Evolutionary conservation across 2,888 invertebrate species (phyloP), one percentile per base, ranked within the genome.

Genomic region (Pachydiplax longipennis): DNA sequence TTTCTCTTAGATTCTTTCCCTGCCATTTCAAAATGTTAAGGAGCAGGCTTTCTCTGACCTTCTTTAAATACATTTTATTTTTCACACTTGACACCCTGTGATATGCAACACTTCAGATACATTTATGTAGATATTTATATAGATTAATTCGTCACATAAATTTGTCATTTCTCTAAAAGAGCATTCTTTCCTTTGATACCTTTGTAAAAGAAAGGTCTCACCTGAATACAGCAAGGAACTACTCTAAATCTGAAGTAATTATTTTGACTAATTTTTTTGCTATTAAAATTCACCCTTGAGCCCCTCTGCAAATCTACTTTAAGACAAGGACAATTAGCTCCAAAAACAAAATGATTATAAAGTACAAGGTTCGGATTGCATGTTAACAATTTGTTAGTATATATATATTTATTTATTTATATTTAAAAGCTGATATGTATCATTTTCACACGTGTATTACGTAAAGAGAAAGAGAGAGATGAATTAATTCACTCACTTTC

Each of bases 361-460:
- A 87, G 87, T 87, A 87, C 87, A 87, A 87, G 87, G 87, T 87
- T 87, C 87, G 87, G 87, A 87, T 87, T 87, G 87, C 87, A 87
- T 87, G 87, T 87, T 65, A 87, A 61, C 61, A 87, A 65, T 87
- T 87, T 87, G 73, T 73, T 73, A 73, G 73, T 73, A 73, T 73
- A 87, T 87, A 87, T 87, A 87, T 87, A 87, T 87, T 65, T 87
- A 87, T 87, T 58, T 87, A 87, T 87, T 65, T 87, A 87, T 87
- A 87, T 87, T 87, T 87, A 87, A 87, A 87, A 87, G 87, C 87
- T 87, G 87, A 87, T 87, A 87, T 87, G 87, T 87, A 87, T 87
- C 87, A 87, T 87, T 87, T 87, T 87, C 87, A 87, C 87, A 87
- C 87, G 87, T 87, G 58, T 87, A 87, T 87, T 87, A 87, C 87